Base-by-base conservation (phyloP, 1,140 invertebrate species). In the Melipona quadrifasciata region DNA sequence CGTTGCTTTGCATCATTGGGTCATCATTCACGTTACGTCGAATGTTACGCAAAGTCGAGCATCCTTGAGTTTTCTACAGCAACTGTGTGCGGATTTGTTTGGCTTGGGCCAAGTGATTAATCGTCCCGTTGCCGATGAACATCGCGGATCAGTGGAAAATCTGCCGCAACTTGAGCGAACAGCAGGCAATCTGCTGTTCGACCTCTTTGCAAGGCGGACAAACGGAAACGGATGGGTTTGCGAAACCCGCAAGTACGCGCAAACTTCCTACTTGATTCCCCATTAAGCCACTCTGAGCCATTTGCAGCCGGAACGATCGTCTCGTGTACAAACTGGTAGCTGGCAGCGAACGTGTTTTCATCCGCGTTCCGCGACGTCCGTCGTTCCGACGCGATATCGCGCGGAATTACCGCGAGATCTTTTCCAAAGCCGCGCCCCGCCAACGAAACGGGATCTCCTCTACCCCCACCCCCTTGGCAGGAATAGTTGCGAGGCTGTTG, bases 41-140 rank as follows among this genome's bases (percentile, higher is more conserved):
- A 10, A 8, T 47, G 8, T 47, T 47, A 47, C 39, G 8, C 5
- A 0, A 39, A 39, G 39, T 39, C 39, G 39, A 47, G 39, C 8
- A 47, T 8, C 8, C 39, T 8, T 10, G 8, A 47, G 39, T 47
- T 8, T 47, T 47, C 39, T 47, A 47, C 39, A 47, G 39, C 39
- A 47, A 47, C 39, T 47, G 39, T 47, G 8, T 8, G 39, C 39
- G 39, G 39, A 47, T 47, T 47, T 47, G 39, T 47, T 47, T 47
- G 39, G 39, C 10, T 10, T 10, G 8, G 39, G 8, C 39, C 39
- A 47, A 2, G 39, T 47, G 39, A 85, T 21, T 89, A 92, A 92
- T 91, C 89, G 86, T 88, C 87, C 91, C 91, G 90, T 70, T 89
- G 91, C 91, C 86, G 90, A 88, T 84, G 87, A 91, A 90, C 0